phyloP scores from a whole-genome alignment of 1,140 invertebrate genomes.

The Sinonovacula constricta region DNA sequence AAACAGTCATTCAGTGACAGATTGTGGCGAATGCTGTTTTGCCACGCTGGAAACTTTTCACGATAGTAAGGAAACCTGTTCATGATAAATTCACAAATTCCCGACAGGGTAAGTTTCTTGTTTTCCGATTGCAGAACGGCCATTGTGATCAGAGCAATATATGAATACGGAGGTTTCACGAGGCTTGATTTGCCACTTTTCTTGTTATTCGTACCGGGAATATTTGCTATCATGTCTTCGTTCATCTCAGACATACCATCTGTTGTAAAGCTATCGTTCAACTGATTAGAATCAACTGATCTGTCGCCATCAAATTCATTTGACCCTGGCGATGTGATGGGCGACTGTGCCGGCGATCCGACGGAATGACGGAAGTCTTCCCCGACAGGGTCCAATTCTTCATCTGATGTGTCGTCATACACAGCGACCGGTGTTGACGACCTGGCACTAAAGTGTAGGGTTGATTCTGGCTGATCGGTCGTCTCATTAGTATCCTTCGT shows the following conservation, averaged over 20 bases:
- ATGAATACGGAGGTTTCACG: slow-evolving; percentile 98
- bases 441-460: background rate
- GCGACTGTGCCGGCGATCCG: slow-evolving; percentile 40
- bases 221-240: slow-evolving; percentile 26
- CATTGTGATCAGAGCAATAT: slow-evolving; percentile 99
- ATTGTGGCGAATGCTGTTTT: slow-evolving; percentile 97
- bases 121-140: slow-evolving; percentile 98
- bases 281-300: slow-evolving; percentile 20
- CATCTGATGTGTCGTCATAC: slow-evolving; percentile 23
- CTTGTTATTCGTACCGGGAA: slow-evolving; percentile 52
- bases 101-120: slow-evolving; percentile 96
- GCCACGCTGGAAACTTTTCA: slow-evolving; percentile 79
- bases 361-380: slow-evolving; percentile 30
- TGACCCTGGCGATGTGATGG: slow-evolving; percentile 36
- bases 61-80: slow-evolving; percentile 89
- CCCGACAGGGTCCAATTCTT: slow-evolving; percentile 45
- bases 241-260: slow-evolving; percentile 26
- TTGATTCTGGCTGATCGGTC: background rate
- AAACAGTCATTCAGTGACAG: slow-evolving; percentile 99
- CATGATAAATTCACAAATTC: slow-evolving; percentile 99
- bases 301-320: slow-evolving; percentile 24
- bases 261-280: slow-evolving; percentile 41
- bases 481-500: background rate
- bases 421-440: slow-evolving; percentile 39
- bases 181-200: slow-evolving; percentile 62